These are phyloP conservation scores for Leptinotarsa rubiginosa DNA, from an alignment of 2,888 invertebrate species.

Conservation along the genomic window DNA sequence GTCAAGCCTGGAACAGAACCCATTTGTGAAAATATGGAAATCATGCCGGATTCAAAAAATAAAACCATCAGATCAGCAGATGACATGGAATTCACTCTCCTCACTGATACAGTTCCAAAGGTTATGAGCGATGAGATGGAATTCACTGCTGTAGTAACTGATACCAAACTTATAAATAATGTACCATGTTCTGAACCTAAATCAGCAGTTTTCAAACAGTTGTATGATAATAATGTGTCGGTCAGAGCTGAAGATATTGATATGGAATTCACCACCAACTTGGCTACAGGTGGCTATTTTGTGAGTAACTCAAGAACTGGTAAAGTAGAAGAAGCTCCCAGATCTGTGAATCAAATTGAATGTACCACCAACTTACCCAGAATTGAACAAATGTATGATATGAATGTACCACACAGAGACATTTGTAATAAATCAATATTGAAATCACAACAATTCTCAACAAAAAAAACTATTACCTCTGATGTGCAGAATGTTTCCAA, in stretches of 20 bases:
- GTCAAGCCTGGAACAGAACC: neutral
- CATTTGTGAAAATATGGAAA: neutral
- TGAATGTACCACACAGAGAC: neutral
- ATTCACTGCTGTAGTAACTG: neutral
- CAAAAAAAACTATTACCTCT: neutral
- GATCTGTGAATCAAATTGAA: neutral
- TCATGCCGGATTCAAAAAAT: neutral
- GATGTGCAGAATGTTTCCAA: neutral
- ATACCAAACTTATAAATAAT: slow-evolving; percentile 4
- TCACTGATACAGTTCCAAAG: neutral
- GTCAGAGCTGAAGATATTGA: slow-evolving; percentile 21
- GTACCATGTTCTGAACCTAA: neutral
- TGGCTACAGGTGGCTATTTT: neutral
- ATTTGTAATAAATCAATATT: neutral
- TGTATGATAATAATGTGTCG: no score
- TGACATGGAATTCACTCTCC: slow-evolving; percentile 17
- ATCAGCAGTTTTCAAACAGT: neutral
- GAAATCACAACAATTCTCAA: neutral
- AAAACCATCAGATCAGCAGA: neutral
- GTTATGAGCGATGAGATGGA: neutral
- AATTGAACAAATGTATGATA: neutral
- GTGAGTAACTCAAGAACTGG: neutral
- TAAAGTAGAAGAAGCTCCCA: neutral
- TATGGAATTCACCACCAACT: slow-evolving; percentile 36
- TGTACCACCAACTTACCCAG: neutral